Evolutionary conservation across 2,888 invertebrate species (phyloP), one percentile per base, ranked within the genome.

Genomic region (Drosophila ustulata): DNA sequence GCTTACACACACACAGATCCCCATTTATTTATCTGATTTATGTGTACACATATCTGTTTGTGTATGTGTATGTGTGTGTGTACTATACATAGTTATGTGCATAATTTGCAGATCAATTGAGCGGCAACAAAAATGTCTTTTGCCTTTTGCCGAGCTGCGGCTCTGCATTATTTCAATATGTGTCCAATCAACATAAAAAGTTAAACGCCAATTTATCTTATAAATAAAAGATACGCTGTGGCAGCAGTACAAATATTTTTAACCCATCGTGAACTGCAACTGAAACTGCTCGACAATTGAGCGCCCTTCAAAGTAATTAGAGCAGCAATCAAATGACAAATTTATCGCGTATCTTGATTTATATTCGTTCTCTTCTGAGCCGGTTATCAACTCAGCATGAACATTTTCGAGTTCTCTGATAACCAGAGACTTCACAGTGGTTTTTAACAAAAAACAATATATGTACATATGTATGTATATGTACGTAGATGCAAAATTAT

Each of bases 131-230:
- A 71, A 70, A 62, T 73, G 63, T 43, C 34, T 50, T 65, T 28
- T 34, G 26, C 18, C 37, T 26, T 26, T 46, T 45, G 26, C 32
- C 6, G n/a, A n/a, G 23, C 7, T 34, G 25, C 23, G 23, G 18
- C 39, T 58, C 30, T 46, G 59, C 28, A 64, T 51, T 59, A 56
- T 62, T 34, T 57, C n/a, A 34, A 62, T 56, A 50, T 39, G n/a
- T 34, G n/a, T 34, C 11, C 69, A 68, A 78, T 83, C 71, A 76
- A 61, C 71, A 83, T 73, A 81, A 82, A 78, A 69, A 80, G 71
- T 69, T 67, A 65, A 73, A 63, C 49, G 51, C 50, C 49, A 59
- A 73, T 72, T 81, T 63, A 53, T 66, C 69, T 57, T 69, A 78
- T 73, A 75, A 83, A 83, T 78, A 69, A 81, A 67, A 67, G 32